Evolutionary conservation across 2,797 vertebrate species (phyloP).

Genomic region (Thunnus albacares): DNA sequence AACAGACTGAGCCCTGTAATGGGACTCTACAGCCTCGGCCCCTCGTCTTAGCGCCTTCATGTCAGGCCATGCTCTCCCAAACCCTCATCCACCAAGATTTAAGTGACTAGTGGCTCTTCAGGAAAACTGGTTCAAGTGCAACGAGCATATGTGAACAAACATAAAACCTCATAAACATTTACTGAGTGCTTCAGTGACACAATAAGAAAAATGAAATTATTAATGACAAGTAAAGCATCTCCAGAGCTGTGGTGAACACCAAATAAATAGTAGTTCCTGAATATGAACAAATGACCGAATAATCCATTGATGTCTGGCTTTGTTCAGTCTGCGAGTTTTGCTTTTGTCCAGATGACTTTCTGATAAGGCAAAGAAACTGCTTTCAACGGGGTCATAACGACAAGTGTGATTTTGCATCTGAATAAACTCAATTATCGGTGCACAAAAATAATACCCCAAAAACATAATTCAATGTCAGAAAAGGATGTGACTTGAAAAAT

Average conservation of each 20-base stretch:
- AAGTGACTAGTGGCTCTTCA: background rate
- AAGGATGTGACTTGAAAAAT: slow-evolving; percentile 12
- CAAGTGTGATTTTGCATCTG: background rate
- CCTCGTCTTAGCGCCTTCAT: slow-evolving; percentile 3
- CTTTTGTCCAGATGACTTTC: background rate
- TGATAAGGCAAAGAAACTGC: background rate
- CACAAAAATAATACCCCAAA: background rate
- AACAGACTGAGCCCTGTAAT: slow-evolving; percentile 16
- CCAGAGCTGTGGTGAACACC: background rate
- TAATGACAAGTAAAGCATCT: background rate
- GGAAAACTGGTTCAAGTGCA: background rate
- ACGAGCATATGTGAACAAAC: background rate
- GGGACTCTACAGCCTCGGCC: background rate
- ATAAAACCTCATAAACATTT: background rate
- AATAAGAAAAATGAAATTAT: background rate
- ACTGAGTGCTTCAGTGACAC: background rate
- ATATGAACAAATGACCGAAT: background rate
- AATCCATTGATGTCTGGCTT: background rate
- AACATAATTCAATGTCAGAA: slow-evolving; percentile 5
- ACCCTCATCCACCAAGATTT: slow-evolving; percentile 17
- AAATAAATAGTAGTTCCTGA: background rate
- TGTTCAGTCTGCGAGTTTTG: background rate
- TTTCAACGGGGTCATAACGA: background rate
- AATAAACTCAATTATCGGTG: background rate
- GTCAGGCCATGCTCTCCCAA: background rate